Evolutionary conservation across 2,888 invertebrate genomes (phyloP), one percentile per base, ranked within the genome.

Genomic region (Drosophila prolongata): DNA sequence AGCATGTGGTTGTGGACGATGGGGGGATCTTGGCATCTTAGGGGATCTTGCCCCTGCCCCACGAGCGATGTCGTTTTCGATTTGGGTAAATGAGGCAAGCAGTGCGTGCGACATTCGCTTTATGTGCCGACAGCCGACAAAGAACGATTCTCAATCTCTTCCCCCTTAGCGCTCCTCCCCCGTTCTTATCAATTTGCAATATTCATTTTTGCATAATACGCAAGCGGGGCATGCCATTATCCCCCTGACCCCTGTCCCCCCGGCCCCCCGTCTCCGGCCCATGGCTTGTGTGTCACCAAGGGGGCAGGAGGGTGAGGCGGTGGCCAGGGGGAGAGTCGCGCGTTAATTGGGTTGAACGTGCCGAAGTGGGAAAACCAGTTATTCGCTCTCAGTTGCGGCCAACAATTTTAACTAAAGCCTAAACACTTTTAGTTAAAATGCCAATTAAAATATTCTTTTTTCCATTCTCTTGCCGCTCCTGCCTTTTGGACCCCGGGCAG

Each of bases 361-460:
- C 54, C 66, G 66, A 65, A 65, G 66, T 66, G 66, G 66, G 47
- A 61, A 78, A 81, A 81, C 85, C 82, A 74, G 81, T 81, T 87
- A 64, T 56, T n/a, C 50, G 27, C 57, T 46, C 40, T 53, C 67
- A 27, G 44, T 54, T 54, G 66, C 38, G 66, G 66, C 66, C 53
- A 89, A 86, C 90, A 90, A 90, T 90, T 90, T 90, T 90, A 90
- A 88, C 90, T 90, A 90, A 90, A 91, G 91, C 90, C 90, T 90
- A 91, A 90, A 90, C 90, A 90, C 90, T 91, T 91, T 90, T 90
- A 90, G 91, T 90, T 91, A 89, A 90, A 91, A 90, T 91, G 91
- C 91, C 91, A 90, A 91, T 90, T 90, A 90, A 90, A 90, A 91
- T 90, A 90, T 90, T 81, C 73, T 68, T 78, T 76, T 81, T 75